Evolutionary conservation across 2,797 vertebrate species (phyloP), one percentile per base, ranked within the genome.

Genomic region (Pangasius larnaudii): DNA sequence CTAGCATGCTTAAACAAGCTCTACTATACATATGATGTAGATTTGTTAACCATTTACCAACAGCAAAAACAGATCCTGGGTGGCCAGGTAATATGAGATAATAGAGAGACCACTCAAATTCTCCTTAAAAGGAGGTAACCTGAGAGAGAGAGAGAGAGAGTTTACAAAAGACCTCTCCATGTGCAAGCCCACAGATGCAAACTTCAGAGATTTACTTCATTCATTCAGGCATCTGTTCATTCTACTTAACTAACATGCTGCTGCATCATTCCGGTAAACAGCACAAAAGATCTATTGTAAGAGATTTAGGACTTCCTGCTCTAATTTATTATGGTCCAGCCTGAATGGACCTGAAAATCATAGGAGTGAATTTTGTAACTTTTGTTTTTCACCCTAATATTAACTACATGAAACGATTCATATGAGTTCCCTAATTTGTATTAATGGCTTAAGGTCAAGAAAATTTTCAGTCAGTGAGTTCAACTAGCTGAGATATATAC

Each of bases 131-230:
- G 3, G 77, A 85, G 87, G 94, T 91, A 93, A 92, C 92, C 77
- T 71, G 91, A 94, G n/a, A n/a, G n/a, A n/a, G n/a, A n/a, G n/a
- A n/a, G 92, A 92, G 77, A 85, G 1, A 72, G 51, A n/a, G 58
- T 81, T 89, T 88, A 91, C 91, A 78, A 27, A 86, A 85, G 58
- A 71, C 58, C 63, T 61, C 22, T 30, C 18, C 92, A 94, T 93
- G 92, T 94, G 93, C 87, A 91, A 81, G 85, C 90, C 90, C 92
- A 92, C 92, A 94, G 93, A 92, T 94, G 92, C 91, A 22, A 61
- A 53, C 4, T 65, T 75, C 5, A 65, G 89, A 83, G 59, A 81
- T 88, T 93, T 93, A 92, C 89, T 90, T 93, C 90, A 86, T 69
- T 71, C 53, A 27, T 36, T 46, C 63, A 69, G 33, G 46, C n/a